Evolutionary conservation across 2,888 invertebrate genomes (phyloP).

Genomic region (Limenitis camilla): DNA sequence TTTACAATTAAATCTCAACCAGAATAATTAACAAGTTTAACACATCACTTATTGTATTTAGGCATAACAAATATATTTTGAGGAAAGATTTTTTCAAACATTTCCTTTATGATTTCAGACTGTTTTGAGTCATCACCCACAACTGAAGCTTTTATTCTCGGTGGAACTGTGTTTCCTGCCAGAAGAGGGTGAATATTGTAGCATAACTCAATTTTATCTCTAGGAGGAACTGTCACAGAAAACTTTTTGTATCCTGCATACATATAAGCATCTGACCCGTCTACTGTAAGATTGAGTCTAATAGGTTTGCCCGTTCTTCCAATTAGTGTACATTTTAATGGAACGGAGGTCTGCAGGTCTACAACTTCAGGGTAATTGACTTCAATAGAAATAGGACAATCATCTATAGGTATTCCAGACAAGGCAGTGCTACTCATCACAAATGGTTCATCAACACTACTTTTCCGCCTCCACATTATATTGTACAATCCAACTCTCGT

Average conservation of each 20-base stretch:
- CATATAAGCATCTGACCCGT: constrained; percentile 93
- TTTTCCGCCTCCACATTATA: constrained; percentile 60
- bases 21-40: constrained; percentile 37
- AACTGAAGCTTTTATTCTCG: constrained; percentile 72
- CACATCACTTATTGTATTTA: constrained; percentile 67
- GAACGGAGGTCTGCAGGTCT: constrained; percentile 80
- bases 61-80: constrained; percentile 72
- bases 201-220: constrained; percentile 74
- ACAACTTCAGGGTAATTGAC: constrained; percentile 83
- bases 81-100: constrained; percentile 68
- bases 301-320: constrained; percentile 83
- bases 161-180: constrained; percentile 82
- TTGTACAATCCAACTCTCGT: constrained; percentile 64
- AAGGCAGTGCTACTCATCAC: constrained; percentile 74
- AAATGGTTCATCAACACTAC: constrained; percentile 39
- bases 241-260: constrained; percentile 95
- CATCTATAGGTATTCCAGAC: constrained; percentile 74
- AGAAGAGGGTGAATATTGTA: constrained; percentile 88
- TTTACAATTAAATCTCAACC: constrained; percentile 50
- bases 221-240: constrained; percentile 75
- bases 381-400: constrained; percentile 76
- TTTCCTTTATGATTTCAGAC: constrained; percentile 53
- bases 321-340: constrained; percentile 80
- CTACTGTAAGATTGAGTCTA: constrained; percentile 83
- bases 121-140: constrained; percentile 56